Evolutionary conservation across 2,888 invertebrate genomes (phyloP), one percentile per base, ranked within the genome.

Genomic region (Rhorus exstirpatorius): DNA sequence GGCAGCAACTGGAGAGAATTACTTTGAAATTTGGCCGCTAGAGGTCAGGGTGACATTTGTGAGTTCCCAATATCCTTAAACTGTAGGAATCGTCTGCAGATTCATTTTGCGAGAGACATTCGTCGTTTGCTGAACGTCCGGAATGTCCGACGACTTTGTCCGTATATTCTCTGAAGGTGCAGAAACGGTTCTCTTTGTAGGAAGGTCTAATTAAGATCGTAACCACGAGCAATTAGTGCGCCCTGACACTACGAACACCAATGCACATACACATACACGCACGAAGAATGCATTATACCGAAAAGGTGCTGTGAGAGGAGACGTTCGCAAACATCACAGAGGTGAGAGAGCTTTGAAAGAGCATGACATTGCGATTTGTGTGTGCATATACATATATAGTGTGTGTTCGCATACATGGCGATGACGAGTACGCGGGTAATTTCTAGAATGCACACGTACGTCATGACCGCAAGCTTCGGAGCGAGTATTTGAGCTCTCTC

Each of bases 181-280:
- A 17, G 31, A 72, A 68, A 81, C 78, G 72, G 61, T 68, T 72
- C 61, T 58, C 58, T 51, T 53, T 72, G 44, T 55, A 24, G 55
- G 26, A 77, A 46, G 67, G 35, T 77, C 78, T 70, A 81, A 81
- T 78, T 81, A 74, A 76, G 68, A 78, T 68, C 78, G 81, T 63
- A 74, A 74, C 74, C 78, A 41, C 68, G 55, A 74, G 81, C 78
- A 78, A 81, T 81, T 74, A 81, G 74, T 53, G 51, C 26, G 21
- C 71, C 41, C n/a, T 51, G 24, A 35, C 21, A 67, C 17, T 41
- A 4, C 10, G 51, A 49, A 19, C 49, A 63, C 49, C 4, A 49
- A 2, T 21, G 55, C 53, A 38, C 19, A 38, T 17, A 46, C 49
- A 17, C 44, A 38, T 31, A 17, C 10, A 55, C n/a, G 7, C 1